A percentile compares a stretch with the other conserved stretches of the same genome.
phyloP scores from a whole-genome alignment of 2,797 vertebrate genomes.

The Merluccius polli region DNA sequence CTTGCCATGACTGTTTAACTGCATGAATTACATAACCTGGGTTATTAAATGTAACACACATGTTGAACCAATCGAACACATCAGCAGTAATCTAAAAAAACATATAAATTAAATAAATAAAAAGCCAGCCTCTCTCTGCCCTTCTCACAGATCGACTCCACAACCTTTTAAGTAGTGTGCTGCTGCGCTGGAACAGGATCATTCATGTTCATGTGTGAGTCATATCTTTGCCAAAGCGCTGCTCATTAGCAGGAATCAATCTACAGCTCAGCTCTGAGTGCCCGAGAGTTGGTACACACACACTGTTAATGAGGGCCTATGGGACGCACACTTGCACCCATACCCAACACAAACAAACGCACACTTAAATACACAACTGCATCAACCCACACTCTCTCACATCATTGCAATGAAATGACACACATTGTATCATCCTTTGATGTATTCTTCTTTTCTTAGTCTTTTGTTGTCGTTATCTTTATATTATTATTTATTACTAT shows the following conservation, averaged over 20 bases:
- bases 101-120: background rate
- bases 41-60: background rate
- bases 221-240: constrained; percentile 23
- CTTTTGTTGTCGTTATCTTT: background rate
- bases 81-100: background rate
- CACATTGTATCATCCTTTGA: background rate
- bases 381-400: constrained; percentile 2
- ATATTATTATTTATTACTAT: background rate
- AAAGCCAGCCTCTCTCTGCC: background rate
- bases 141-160: background rate
- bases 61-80: background rate
- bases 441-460: background rate
- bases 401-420: background rate
- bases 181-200: background rate
- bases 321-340: constrained; percentile 25
- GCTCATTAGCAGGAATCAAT: constrained; percentile 60
- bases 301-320: constrained; percentile 45
- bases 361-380: background rate
- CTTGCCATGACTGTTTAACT: background rate
- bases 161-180: background rate
- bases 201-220: constrained; percentile 2
- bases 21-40: background rate
- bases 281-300: constrained; percentile 40
- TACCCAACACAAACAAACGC: background rate
- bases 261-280: constrained; percentile 35